Base-by-base conservation (phyloP, 2,113 vertebrate species). In the Condylura cristata region DNA sequence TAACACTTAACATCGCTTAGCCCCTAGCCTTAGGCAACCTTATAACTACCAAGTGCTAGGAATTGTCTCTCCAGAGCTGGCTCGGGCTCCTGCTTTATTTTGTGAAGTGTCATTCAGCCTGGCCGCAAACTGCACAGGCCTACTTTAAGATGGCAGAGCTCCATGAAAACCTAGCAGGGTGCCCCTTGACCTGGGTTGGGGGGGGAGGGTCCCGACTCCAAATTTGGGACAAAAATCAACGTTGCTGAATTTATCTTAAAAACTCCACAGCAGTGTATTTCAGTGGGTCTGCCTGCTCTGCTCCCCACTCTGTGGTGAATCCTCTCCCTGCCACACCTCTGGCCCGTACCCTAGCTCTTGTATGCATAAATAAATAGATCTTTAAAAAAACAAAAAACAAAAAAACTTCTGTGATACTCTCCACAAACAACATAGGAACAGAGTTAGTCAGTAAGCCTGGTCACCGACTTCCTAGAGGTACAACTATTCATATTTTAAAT, bases 1-100 rank as follows among this genome's bases (percentile, higher is more conserved):
- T 97, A 92, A 93, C 93, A 75, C 96, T 98, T 97, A 91, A 96
- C 97, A 97, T 86, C 85, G 84, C 95, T 98, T 97, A 97, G 97
- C 94, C 93, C 0, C 30, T 95, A 97, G 97, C 97, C 98, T 96
- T 72, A 94, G 97, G 98, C 98, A 93, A 95, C 93, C 94, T 96
- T 2, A 0, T 86, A 97, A 97, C 93, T 92, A 96, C 17, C 37
- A 56, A 97, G 87, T n/a, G 87, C 72, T 90, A 95, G 97, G 95
- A 97, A 96, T 8, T 58, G 83, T 97, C 96, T 97, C 96, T 95
- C 95, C 96, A 22, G 92, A 53, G 41, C 75, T 95, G 89, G 95
- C 84, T 78, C 56, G 75, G 86, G 63, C 88, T 96, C 95, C 92
- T 95, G 96, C 90, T 96, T 96, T 94, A 91, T 97, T 97, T 97